Conservation (phyloP, 30 jellyfish, hydroid and myxozoan genomes). For the Hydractinia echinata region DNA sequence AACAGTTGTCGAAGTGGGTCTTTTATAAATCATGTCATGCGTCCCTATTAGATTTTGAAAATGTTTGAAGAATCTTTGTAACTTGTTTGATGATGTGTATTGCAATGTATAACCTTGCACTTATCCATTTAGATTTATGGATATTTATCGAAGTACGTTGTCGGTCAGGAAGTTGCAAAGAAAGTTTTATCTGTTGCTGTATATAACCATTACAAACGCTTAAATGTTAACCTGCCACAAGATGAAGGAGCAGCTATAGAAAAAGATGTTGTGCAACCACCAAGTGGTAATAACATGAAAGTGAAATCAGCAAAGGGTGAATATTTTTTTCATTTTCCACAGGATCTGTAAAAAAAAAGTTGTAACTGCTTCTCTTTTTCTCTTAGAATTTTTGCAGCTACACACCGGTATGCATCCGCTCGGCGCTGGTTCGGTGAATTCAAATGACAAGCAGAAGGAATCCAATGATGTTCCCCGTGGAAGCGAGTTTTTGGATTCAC, state of each 20-base stretch:
- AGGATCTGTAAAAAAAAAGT: background rate
- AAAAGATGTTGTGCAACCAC: constrained; percentile 25
- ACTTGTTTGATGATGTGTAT: too few species aligned
- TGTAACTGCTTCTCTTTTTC: background rate
- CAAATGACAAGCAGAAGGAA: constrained; percentile 38
- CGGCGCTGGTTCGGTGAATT: constrained; percentile 70
- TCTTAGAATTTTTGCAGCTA: constrained; percentile 69
- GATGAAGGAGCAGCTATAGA: constrained; percentile 32
- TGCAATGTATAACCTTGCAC: too few species aligned
- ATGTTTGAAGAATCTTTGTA: too few species aligned
- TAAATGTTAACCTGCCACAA: constrained; percentile 66
- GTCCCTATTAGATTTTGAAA: too few species aligned
- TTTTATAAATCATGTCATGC: too few species aligned
- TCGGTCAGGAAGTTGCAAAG: constrained; percentile 97
- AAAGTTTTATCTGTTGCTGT: constrained; percentile 95
- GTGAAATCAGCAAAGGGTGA: constrained; percentile 65
- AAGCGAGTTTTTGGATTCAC: constrained; percentile 54
- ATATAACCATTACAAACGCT: constrained; percentile 81
- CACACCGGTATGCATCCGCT: constrained; percentile 70
- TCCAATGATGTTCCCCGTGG: constrained; percentile 37
- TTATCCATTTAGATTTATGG: constrained; percentile 60
- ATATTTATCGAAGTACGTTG: constrained; percentile 88
- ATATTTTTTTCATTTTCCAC: background rate
- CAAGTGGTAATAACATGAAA: constrained; percentile 35
- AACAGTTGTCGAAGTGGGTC: too few species aligned